Evolutionary conservation across 2,113 vertebrate genomes (phyloP).

Genomic region (Otolemur garnettii): DNA sequence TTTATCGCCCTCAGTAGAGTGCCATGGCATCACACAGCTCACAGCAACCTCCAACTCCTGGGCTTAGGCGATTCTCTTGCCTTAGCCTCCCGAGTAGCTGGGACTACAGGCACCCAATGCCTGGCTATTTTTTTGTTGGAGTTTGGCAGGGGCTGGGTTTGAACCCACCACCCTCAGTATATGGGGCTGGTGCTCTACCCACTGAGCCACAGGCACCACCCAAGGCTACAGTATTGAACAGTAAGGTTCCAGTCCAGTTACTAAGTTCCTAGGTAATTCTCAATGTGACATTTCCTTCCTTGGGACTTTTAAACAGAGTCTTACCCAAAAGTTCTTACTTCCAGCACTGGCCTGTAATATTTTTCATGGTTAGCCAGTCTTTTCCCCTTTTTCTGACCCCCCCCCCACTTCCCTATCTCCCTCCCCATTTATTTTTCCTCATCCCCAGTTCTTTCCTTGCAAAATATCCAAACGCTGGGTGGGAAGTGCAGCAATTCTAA

Average conservation of each 20-base stretch:
- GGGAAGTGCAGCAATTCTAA: neutral
- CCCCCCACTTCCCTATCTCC: neutral
- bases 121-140: no score
- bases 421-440: neutral
- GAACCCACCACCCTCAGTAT: no score
- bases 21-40: no score
- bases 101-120: no score
- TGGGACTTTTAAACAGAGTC: constrained; percentile 32
- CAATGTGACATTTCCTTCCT: neutral
- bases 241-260: neutral
- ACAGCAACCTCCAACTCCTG: no score
- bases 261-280: constrained; percentile 6
- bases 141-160: no score
- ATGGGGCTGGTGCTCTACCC: no score
- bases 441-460: neutral
- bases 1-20: no score
- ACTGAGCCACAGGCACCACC: no score
- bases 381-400: neutral
- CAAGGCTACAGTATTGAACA: neutral
- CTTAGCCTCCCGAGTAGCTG: no score
- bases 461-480: neutral
- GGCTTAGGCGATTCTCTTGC: no score
- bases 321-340: neutral
- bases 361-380: neutral
- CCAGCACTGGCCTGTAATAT: neutral